Conservation (phyloP, 2,113 vertebrate species). For the Zapus hudsonius region DNA sequence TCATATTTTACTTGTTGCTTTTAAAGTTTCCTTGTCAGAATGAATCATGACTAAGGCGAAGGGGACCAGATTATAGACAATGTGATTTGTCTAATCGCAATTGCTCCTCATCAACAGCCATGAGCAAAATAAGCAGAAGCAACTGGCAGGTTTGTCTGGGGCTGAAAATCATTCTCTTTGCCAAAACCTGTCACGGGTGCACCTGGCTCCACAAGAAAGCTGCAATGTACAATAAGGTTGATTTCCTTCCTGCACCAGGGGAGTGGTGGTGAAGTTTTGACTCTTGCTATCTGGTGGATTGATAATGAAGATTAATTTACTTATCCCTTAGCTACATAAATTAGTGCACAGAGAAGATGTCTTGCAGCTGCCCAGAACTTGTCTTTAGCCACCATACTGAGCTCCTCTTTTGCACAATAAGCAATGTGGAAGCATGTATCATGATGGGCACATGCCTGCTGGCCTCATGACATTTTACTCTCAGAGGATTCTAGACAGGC, state of each 20-base stretch:
- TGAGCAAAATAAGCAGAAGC: background rate
- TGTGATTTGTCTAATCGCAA: slow-evolving; percentile 51
- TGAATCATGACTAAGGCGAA: slow-evolving; percentile 74
- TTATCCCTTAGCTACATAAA: slow-evolving; percentile 37
- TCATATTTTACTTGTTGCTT: slow-evolving; percentile 81
- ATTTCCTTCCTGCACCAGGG: background rate
- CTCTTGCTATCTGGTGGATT: background rate
- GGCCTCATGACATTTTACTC: no score
- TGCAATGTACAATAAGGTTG: background rate
- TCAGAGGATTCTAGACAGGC: background rate
- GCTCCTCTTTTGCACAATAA: background rate
- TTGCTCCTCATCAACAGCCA: slow-evolving; percentile 32
- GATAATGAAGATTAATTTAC: slow-evolving; percentile 63
- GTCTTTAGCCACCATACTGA: background rate
- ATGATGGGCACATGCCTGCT: no score
- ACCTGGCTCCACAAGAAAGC: background rate
- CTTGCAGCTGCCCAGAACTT: background rate
- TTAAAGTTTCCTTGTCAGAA: slow-evolving; percentile 77
- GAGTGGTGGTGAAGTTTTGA: background rate
- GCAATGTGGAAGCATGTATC: background rate
- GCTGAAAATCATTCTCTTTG: background rate
- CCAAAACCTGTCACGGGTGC: slow-evolving; percentile 27
- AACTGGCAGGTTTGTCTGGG: background rate
- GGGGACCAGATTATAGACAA: slow-evolving; percentile 57
- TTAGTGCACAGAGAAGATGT: background rate